phyloP scores from a whole-genome alignment of 2,113 vertebrate species.

The Amazona vittata region DNA sequence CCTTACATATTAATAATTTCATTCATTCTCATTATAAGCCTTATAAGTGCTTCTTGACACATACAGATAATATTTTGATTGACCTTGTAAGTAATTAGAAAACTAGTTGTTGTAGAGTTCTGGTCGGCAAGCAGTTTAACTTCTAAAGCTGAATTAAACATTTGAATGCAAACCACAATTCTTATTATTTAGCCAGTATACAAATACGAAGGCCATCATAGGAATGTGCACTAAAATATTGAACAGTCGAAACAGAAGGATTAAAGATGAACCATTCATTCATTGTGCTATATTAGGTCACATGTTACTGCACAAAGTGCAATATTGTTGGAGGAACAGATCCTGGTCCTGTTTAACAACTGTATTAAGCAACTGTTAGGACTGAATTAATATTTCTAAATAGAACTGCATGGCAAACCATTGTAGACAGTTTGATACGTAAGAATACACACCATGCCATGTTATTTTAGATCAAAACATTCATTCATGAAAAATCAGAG shows the following conservation, averaged over 20 bases:
- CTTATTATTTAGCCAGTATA: not conserved
- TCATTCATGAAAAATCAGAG: not conserved
- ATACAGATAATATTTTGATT: not conserved
- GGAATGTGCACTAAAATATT: not conserved
- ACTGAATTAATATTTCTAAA: not conserved
- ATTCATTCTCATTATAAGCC: not conserved
- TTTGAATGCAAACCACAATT: not conserved
- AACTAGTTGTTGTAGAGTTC: not conserved
- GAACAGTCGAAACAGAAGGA: not conserved
- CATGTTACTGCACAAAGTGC: not conserved
- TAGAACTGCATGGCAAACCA: not conserved
- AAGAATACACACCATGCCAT: not conserved
- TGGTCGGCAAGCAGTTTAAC: not conserved
- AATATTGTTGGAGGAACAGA: not conserved
- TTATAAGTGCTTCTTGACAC: not conserved
- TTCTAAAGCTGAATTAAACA: not conserved
- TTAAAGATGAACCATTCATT: not conserved
- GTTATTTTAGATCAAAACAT: not conserved
- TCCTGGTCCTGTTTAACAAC: not conserved
- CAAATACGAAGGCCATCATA: not conserved
- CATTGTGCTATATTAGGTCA: not conserved
- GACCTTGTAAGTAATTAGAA: not conserved
- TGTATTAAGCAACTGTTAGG: not conserved
- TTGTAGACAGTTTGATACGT: not conserved
- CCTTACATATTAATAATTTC: not conserved